phyloP scores from a whole-genome alignment of 2,888 invertebrate genomes.

The Mythimna impura region DNA sequence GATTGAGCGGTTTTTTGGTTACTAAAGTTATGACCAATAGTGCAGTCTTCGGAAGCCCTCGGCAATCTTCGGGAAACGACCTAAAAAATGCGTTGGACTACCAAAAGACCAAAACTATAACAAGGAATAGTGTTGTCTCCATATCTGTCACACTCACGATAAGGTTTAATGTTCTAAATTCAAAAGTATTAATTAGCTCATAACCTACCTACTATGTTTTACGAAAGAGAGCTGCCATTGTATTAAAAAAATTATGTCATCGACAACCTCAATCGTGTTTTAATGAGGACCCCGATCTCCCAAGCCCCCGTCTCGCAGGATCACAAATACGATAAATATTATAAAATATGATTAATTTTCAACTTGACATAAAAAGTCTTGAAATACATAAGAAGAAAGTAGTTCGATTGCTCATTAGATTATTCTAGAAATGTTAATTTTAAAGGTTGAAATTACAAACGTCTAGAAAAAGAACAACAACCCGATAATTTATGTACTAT shows the following conservation, averaged over 20 bases:
- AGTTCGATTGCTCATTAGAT: too few species aligned
- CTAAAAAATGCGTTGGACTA: not conserved
- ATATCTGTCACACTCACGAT: not conserved
- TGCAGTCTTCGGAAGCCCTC: too few species aligned
- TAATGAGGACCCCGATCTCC: too few species aligned
- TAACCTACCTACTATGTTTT: not conserved
- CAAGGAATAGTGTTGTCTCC: constrained; percentile 23
- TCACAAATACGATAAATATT: too few species aligned
- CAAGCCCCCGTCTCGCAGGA: too few species aligned
- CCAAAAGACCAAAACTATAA: not conserved
- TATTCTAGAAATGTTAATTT: not conserved
- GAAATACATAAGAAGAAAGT: too few species aligned
- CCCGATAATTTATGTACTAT: not conserved
- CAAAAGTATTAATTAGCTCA: not conserved
- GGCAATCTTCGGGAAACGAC: too few species aligned
- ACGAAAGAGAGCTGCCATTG: not conserved
- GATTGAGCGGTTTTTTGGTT: too few species aligned
- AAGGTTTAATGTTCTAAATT: not conserved
- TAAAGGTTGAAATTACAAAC: not conserved
- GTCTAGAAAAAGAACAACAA: not conserved
- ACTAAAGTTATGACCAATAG: too few species aligned
- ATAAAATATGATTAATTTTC: too few species aligned
- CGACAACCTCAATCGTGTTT: not conserved
- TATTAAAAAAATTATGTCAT: constrained; percentile 6
- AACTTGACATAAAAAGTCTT: too few species aligned